Evolutionary conservation across 2,888 invertebrate genomes (phyloP).

Genomic region (Unio pictorum): DNA sequence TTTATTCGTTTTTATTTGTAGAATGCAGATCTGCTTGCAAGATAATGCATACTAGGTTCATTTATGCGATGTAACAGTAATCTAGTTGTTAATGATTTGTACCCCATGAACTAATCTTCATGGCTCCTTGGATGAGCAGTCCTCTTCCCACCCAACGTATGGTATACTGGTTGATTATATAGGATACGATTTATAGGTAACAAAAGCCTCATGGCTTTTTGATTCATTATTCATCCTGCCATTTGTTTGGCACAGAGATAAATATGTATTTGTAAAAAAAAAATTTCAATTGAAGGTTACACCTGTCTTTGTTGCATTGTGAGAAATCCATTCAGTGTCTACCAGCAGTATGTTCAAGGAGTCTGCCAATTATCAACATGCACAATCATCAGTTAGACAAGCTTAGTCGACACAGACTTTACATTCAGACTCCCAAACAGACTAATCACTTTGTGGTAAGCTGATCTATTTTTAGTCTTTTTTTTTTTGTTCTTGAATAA

Average conservation of each 20-base stretch:
- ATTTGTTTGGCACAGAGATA: background rate
- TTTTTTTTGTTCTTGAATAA: background rate
- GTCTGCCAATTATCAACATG: slow-evolving; percentile 86
- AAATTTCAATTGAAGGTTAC: slow-evolving; percentile 77
- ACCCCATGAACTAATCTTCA: too few relatives aligned
- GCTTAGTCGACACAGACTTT: slow-evolving; percentile 62
- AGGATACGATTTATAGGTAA: too few relatives aligned
- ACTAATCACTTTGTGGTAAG: slow-evolving; percentile 86
- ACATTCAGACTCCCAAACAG: slow-evolving; percentile 69
- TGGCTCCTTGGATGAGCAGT: too few relatives aligned
- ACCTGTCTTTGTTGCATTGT: slow-evolving; percentile 92
- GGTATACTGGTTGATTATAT: too few relatives aligned
- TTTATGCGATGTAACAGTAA: too few relatives aligned
- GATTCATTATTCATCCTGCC: too few relatives aligned
- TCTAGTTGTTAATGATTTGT: too few relatives aligned
- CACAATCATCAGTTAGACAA: slow-evolving; percentile 72
- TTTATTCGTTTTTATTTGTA: too few relatives aligned
- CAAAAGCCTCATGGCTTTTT: too few relatives aligned
- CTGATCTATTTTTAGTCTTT: background rate
- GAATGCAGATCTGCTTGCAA: too few relatives aligned
- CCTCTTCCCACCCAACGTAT: too few relatives aligned
- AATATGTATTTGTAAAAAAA: background rate
- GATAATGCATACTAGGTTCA: too few relatives aligned
- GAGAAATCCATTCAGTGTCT: slow-evolving; percentile 95
- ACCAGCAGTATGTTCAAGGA: slow-evolving; percentile 89